These are phyloP conservation scores for Rhinoderma darwinii DNA, from an alignment of 2,113 vertebrate genomes.

Conservation along the genomic window DNA sequence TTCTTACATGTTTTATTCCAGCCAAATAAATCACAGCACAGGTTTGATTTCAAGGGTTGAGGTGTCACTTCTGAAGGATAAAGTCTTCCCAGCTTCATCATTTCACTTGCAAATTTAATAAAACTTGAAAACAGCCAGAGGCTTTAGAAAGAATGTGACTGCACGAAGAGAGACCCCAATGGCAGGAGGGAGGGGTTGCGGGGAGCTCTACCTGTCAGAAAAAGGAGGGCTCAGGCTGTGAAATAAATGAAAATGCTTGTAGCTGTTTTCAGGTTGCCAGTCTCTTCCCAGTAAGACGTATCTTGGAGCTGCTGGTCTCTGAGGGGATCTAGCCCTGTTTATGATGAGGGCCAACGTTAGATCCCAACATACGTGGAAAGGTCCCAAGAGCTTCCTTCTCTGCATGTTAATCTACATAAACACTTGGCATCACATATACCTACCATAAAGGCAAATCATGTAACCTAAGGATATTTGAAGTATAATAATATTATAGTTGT, in stretches of 20 bases:
- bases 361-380: conserved; percentile 33
- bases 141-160: conserved; percentile 49
- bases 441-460: not conserved
- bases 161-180: conserved; percentile 40
- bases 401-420: conserved; percentile 9
- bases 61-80: conserved; percentile 60
- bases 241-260: not conserved
- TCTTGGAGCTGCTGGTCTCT: conserved; percentile 35
- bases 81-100: conserved; percentile 50
- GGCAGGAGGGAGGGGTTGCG: not conserved
- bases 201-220: conserved; percentile 31
- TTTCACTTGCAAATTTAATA: conserved; percentile 61
- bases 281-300: conserved; percentile 35
- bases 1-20: conserved; percentile 53
- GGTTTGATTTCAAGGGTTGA: conserved; percentile 57
- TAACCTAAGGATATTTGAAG: not conserved
- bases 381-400: not conserved
- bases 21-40: conserved; percentile 54
- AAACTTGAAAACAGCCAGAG: conserved; percentile 59
- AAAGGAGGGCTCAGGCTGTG: conserved; percentile 38
- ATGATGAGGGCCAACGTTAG: not conserved
- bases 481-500: not conserved
- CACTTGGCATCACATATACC: not conserved
- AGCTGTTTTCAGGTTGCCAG: conserved; percentile 39
- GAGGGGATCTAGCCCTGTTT: conserved; percentile 35